These are phyloP conservation scores for Empis stercorea DNA, from an alignment of 2,888 invertebrate genomes.

Conservation along the genomic window DNA sequence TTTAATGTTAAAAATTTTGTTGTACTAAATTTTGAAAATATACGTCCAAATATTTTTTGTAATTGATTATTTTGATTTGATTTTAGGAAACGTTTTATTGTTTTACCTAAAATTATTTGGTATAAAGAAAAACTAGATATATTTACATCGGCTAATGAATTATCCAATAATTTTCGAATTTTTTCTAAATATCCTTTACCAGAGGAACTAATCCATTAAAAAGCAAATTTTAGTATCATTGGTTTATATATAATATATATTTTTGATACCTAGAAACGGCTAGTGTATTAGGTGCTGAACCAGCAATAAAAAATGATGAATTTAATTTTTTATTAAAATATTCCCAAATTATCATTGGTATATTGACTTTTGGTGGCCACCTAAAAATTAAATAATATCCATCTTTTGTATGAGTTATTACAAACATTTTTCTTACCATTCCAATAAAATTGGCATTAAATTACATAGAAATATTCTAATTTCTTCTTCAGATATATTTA, in stretches of 20 bases:
- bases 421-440: slow-evolving; percentile 21
- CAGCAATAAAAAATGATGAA: slow-evolving; percentile 39
- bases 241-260: neutral
- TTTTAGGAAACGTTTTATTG: slow-evolving; percentile 18
- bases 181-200: slow-evolving; percentile 32
- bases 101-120: slow-evolving; percentile 36
- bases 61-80: slow-evolving; percentile 19
- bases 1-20: slow-evolving; percentile 41
- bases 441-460: slow-evolving; percentile 33
- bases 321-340: slow-evolving; percentile 45
- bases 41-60: slow-evolving; percentile 41
- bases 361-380: slow-evolving; percentile 40
- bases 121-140: slow-evolving; percentile 40
- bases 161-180: slow-evolving; percentile 30
- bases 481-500: slow-evolving; percentile 38
- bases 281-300: slow-evolving; percentile 38
- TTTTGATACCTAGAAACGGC: slow-evolving; percentile 25
- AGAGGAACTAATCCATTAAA: slow-evolving; percentile 9
- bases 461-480: slow-evolving; percentile 37
- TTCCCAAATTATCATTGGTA: slow-evolving; percentile 43
- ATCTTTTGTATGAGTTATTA: neutral
- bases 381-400: slow-evolving; percentile 18
- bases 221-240: neutral
- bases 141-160: slow-evolving; percentile 24
- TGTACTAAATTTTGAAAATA: slow-evolving; percentile 45